phyloP scores from a whole-genome alignment of 2,113 vertebrate species.

The Anolis sagrei region DNA sequence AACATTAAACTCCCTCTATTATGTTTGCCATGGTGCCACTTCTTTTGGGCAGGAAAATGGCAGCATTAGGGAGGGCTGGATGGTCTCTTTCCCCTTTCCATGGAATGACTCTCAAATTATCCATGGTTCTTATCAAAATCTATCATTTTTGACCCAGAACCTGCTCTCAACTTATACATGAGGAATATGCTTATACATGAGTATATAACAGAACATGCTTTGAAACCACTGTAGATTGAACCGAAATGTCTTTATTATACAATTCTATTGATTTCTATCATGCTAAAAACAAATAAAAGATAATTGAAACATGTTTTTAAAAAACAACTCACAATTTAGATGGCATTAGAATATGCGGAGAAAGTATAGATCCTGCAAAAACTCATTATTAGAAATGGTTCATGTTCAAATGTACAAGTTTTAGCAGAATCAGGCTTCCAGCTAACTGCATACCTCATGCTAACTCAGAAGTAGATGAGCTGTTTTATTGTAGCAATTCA shows the following conservation, averaged over 20 bases:
- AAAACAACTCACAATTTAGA: not conserved
- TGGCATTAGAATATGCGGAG: not conserved
- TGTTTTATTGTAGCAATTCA: slow-evolving; percentile 43
- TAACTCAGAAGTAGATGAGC: slow-evolving; percentile 3
- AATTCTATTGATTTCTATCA: slow-evolving; percentile 7
- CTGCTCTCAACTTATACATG: no score
- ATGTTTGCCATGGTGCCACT: no score
- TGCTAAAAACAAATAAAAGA: not conserved
- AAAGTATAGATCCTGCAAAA: slow-evolving; percentile 13
- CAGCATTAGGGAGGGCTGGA: no score
- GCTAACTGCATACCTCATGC: slow-evolving; percentile 8
- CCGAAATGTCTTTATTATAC: not conserved
- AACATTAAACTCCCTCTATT: no score
- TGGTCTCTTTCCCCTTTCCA: no score
- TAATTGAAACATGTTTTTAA: slow-evolving; percentile 1
- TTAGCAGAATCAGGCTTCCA: slow-evolving; percentile 10
- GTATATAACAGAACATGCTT: slow-evolving; percentile 48
- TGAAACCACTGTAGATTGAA: not conserved
- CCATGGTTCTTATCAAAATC: no score
- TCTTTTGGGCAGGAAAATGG: no score
- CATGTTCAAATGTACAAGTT: not conserved
- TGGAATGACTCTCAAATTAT: no score
- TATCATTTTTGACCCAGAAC: no score
- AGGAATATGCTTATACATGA: no score
- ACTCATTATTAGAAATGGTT: not conserved